These are phyloP conservation scores for Campylorhamphus procurvoides DNA, from an alignment of 2,113 vertebrate genomes.

Conservation along the genomic window DNA sequence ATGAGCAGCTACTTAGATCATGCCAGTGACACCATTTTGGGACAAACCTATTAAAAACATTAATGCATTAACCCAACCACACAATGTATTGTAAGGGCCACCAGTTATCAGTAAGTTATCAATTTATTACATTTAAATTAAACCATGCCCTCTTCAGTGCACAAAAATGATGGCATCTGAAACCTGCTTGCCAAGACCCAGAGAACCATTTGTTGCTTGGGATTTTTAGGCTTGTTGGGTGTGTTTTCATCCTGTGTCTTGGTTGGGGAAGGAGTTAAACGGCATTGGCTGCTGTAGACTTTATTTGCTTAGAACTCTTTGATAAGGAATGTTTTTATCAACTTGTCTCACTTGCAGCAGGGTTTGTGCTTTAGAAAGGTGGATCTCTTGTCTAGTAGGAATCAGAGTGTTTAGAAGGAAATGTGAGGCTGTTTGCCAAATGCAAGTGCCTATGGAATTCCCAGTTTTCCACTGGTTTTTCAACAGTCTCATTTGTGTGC, in stretches of 20 bases:
- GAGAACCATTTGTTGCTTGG: neutral
- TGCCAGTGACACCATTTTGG: neutral
- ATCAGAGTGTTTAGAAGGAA: neutral
- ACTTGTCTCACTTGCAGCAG: neutral
- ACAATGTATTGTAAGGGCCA: neutral
- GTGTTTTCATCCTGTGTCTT: neutral
- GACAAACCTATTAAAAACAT: neutral
- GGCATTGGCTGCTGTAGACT: neutral
- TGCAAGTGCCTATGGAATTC: neutral
- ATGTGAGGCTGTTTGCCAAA: neutral
- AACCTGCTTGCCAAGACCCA: neutral
- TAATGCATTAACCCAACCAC: neutral
- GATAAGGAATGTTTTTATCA: neutral
- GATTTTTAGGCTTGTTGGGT: neutral
- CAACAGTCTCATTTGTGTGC: rapidly evolving
- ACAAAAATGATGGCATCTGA: neutral
- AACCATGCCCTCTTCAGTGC: neutral
- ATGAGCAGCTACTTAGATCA: neutral
- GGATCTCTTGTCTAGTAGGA: neutral
- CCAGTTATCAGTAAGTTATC: neutral
- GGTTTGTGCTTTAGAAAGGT: neutral
- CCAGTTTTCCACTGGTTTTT: neutral
- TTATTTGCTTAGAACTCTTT: neutral
- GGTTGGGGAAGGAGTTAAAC: neutral
- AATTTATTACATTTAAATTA: neutral